phyloP scores from a whole-genome alignment of 2,888 invertebrate genomes.

The Drosophila phalerata region DNA sequence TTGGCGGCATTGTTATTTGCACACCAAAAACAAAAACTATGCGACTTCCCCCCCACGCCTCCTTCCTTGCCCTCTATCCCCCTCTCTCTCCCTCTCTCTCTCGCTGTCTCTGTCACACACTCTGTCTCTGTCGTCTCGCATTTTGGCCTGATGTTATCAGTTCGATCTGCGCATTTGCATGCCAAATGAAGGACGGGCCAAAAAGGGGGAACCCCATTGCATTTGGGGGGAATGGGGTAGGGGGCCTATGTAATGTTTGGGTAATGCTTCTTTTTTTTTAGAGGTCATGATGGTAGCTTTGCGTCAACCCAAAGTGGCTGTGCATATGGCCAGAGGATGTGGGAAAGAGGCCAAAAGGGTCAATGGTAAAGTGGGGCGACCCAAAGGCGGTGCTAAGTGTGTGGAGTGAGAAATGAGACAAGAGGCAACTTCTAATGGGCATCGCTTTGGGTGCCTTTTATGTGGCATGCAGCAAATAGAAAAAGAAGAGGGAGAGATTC shows the following conservation, averaged over 20 bases:
- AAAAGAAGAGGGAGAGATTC: not conserved
- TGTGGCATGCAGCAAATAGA: slow-evolving; percentile 5
- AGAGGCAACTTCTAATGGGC: slow-evolving; percentile 42
- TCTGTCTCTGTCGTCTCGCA: slow-evolving; percentile 23
- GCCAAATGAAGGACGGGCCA: slow-evolving; percentile 69
- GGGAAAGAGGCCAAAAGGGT: slow-evolving; percentile 65
- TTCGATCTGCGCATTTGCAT: slow-evolving; percentile 78
- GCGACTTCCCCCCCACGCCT: slow-evolving; percentile 15
- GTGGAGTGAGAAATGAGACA: slow-evolving; percentile 21
- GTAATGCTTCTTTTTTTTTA: slow-evolving; percentile 37
- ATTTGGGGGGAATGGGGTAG: not conserved
- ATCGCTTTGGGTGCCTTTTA: slow-evolving; percentile 14
- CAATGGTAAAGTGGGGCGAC: slow-evolving; percentile 48
- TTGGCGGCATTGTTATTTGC: slow-evolving; percentile 69
- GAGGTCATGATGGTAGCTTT: slow-evolving; percentile 61
- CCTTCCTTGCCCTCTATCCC: not conserved
- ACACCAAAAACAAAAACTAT: slow-evolving; percentile 61
- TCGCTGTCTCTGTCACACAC: not conserved
- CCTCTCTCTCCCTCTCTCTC: not conserved
- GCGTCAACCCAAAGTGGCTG: slow-evolving; percentile 70
- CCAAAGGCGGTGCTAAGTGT: slow-evolving; percentile 14
- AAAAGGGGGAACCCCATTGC: slow-evolving; percentile 23
- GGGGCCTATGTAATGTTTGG: slow-evolving; percentile 50
- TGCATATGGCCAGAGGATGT: slow-evolving; percentile 62
- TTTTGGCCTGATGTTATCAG: slow-evolving; percentile 77